A percentile compares a stretch with the other conserved stretches of the same genome.
Evolutionary conservation across 2,888 invertebrate genomes (phyloP).

Genomic region (Stenotaenia linearis): DNA sequence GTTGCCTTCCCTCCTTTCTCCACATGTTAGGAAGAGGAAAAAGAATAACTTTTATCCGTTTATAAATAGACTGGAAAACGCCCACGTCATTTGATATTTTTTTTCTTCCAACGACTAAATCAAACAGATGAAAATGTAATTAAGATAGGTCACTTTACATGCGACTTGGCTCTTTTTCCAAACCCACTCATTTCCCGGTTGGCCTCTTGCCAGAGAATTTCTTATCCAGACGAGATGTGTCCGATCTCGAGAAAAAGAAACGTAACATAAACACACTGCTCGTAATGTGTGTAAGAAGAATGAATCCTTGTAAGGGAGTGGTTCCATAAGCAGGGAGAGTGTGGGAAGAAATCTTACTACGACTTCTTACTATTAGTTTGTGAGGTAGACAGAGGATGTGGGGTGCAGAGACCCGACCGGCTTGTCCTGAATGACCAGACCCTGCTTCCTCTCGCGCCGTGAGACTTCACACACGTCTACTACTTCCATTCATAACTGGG

Average conservation of each 20-base stretch:
- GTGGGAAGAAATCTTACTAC: slow-evolving; percentile 26
- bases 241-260: not conserved
- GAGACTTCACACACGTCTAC: slow-evolving; percentile 24
- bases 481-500: slow-evolving; percentile 18
- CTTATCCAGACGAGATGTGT: not conserved
- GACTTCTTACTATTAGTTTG: slow-evolving; percentile 8
- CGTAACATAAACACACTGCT: not conserved
- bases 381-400: slow-evolving; percentile 21
- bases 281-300: not conserved
- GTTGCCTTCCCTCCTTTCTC: not conserved
- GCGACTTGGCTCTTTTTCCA: not conserved
- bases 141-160: slow-evolving; percentile 10
- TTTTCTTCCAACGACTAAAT: not conserved
- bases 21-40: not conserved
- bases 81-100: slow-evolving; percentile 1
- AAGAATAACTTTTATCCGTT: not conserved
- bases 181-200: slow-evolving; percentile 21
- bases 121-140: slow-evolving; percentile 8
- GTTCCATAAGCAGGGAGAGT: not conserved
- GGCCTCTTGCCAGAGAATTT: not conserved
- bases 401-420: not conserved
- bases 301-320: not conserved
- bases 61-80: slow-evolving; percentile 2
- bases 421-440: slow-evolving; percentile 24
- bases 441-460: slow-evolving; percentile 5